Percentiles rank a stretch among this genome's conserved stretches.
phyloP scores from a whole-genome alignment of 2,888 invertebrate species.

The Drosophila infuscata region DNA sequence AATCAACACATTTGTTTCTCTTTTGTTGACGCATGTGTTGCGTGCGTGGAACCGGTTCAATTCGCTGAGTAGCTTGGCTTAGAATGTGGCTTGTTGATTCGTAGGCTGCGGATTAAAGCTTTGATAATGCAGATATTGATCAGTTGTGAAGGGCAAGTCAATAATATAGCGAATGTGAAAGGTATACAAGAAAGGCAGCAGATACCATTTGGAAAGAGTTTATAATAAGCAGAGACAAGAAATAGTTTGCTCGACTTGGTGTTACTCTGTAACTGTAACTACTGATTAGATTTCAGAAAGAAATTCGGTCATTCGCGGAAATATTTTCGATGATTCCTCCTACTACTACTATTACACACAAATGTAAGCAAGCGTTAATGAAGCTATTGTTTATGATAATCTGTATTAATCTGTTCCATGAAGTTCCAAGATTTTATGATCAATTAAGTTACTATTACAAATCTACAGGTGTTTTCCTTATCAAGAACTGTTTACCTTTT shows the following conservation, averaged over 20 bases:
- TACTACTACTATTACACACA: not conserved
- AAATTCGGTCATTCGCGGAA: not conserved
- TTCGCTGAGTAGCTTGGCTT: slow-evolving; percentile 19
- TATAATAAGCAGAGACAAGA: not conserved
- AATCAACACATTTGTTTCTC: slow-evolving; percentile 30
- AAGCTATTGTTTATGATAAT: not conserved
- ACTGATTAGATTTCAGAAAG: not conserved
- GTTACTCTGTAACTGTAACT: not conserved
- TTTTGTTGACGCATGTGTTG: not conserved
- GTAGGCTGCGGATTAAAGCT: slow-evolving; percentile 1
- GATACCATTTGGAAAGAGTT: slow-evolving; percentile 1
- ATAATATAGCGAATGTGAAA: slow-evolving; percentile 18
- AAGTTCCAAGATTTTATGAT: too few species aligned
- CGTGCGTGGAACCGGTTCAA: slow-evolving; percentile 25
- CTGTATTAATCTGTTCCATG: not conserved
- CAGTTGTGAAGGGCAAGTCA: slow-evolving; percentile 5
- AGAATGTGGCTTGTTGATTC: slow-evolving; percentile 18
- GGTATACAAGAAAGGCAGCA: slow-evolving; percentile 4
- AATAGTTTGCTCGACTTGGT: not conserved
- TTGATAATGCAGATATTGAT: slow-evolving; percentile 18
- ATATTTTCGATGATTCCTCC: not conserved
- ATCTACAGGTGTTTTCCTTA: too few species aligned
- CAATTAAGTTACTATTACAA: too few species aligned
- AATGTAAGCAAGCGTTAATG: too few species aligned
- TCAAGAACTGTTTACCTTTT: too few species aligned